A percentile compares a stretch with the other conserved stretches of the same genome.
These are phyloP conservation scores for Caenorhabditis auriculariae DNA, from an alignment of 2,888 invertebrate genomes.

Conservation along the genomic window DNA sequence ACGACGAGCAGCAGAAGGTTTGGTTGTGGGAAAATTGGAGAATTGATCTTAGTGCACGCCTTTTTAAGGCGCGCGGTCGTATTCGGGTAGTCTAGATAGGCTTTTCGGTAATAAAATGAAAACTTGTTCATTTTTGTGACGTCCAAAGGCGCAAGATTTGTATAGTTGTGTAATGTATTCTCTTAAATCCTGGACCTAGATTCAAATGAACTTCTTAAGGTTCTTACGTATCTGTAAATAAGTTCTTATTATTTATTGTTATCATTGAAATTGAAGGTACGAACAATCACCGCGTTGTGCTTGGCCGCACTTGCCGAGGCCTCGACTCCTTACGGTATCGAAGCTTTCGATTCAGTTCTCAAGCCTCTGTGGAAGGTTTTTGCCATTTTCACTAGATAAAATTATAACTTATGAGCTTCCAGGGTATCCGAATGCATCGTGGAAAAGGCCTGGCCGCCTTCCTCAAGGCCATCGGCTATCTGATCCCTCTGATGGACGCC, in stretches of 20 bases:
- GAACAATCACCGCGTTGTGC: slow-evolving; percentile 96
- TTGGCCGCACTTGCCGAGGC: slow-evolving; percentile 98
- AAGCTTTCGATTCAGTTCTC: slow-evolving; percentile 97
- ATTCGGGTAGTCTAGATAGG: background rate
- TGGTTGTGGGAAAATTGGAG: too few species aligned
- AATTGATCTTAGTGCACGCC: too few species aligned
- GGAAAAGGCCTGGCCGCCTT: slow-evolving; percentile 96
- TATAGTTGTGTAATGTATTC: too few species aligned
- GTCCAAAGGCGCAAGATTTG: too few species aligned
- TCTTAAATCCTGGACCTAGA: too few species aligned
- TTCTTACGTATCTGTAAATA: too few species aligned
- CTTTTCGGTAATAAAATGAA: too few species aligned
- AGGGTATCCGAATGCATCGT: slow-evolving; percentile 79
- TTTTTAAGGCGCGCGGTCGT: background rate
- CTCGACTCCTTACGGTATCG: slow-evolving; percentile 98
- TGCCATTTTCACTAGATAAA: background rate
- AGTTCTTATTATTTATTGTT: too few species aligned
- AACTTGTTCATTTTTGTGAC: too few species aligned
- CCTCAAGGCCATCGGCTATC: slow-evolving; percentile 96
- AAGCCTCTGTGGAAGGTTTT: slow-evolving; percentile 93
- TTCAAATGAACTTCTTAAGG: too few species aligned
- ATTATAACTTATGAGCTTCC: background rate
- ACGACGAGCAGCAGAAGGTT: slow-evolving; percentile 98
- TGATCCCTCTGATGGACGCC: slow-evolving; percentile 95
- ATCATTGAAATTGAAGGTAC: slow-evolving; percentile 62